Percentiles rank a stretch among this genome's conserved stretches.
Conservation (phyloP, 2,888 invertebrate species). For the Eilema caniola region DNA sequence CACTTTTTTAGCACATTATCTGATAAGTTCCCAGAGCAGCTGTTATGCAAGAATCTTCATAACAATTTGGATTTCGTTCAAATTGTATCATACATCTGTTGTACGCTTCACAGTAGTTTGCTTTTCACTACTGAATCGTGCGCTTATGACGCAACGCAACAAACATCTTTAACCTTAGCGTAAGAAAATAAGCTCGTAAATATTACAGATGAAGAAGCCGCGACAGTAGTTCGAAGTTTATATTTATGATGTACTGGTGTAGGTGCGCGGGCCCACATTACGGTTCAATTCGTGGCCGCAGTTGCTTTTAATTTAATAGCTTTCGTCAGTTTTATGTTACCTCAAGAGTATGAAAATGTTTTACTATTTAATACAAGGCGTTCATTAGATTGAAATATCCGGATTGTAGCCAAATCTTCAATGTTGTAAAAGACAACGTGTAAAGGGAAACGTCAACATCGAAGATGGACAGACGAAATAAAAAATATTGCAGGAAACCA, state of each 20-base stretch:
- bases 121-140: conserved; percentile 27
- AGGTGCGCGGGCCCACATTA: conserved; percentile 41
- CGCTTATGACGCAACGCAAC: conserved; percentile 30
- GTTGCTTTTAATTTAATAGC: conserved; percentile 56
- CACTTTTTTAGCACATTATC: background rate
- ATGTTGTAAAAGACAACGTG: too few relatives aligned
- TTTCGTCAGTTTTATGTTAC: conserved; percentile 53
- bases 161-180: conserved; percentile 42
- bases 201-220: conserved; percentile 40
- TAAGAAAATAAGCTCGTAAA: conserved; percentile 55
- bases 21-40: background rate
- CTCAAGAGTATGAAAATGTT: conserved; percentile 48
- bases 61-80: conserved; percentile 43
- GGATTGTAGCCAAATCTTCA: background rate
- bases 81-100: conserved; percentile 33
- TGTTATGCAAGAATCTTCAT: conserved; percentile 21
- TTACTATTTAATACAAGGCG: conserved; percentile 33
- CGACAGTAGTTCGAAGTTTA: conserved; percentile 38
- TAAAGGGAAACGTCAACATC: background rate
- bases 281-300: conserved; percentile 47
- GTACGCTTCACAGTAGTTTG: conserved; percentile 26
- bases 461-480: background rate
- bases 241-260: conserved; percentile 51
- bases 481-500: background rate
- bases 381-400: background rate